Conservation (phyloP, 2,113 vertebrate species). For the Aegithalos caudatus region DNA sequence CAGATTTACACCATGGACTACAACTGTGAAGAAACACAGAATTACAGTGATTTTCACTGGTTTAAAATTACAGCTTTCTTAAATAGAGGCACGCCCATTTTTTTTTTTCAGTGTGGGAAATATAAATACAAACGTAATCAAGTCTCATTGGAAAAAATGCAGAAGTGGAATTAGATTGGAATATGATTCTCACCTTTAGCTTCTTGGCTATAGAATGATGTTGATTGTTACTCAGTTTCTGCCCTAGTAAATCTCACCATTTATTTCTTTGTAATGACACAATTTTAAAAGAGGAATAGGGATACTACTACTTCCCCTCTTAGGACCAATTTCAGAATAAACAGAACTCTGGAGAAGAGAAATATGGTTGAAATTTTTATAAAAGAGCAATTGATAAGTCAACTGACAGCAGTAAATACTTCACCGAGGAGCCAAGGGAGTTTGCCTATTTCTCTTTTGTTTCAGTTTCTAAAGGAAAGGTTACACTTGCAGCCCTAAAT, state of each 20-base stretch:
- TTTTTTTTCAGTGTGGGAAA: neutral
- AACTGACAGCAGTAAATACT: neutral
- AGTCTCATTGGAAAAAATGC: neutral
- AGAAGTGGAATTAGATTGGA: neutral
- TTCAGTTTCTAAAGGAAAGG: neutral
- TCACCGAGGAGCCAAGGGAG: neutral
- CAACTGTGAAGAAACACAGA: neutral
- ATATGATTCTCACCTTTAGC: neutral
- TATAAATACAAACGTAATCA: neutral
- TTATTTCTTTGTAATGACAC: neutral
- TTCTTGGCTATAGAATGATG: neutral
- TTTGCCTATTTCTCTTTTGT: neutral
- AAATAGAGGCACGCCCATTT: neutral
- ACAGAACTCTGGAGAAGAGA: neutral
- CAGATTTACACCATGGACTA: slow-evolving; percentile 23
- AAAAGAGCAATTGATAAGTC: neutral
- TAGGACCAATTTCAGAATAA: neutral
- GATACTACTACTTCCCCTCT: neutral
- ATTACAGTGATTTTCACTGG: neutral
- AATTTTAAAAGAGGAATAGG: neutral
- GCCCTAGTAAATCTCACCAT: neutral
- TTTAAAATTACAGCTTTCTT: neutral
- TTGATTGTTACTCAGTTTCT: neutral
- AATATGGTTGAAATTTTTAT: neutral
- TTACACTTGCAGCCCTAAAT: neutral